A percentile compares a stretch with the other conserved stretches of the same genome.
phyloP scores from a whole-genome alignment of 2,113 vertebrate species.

The Dasyprocta punctata region DNA sequence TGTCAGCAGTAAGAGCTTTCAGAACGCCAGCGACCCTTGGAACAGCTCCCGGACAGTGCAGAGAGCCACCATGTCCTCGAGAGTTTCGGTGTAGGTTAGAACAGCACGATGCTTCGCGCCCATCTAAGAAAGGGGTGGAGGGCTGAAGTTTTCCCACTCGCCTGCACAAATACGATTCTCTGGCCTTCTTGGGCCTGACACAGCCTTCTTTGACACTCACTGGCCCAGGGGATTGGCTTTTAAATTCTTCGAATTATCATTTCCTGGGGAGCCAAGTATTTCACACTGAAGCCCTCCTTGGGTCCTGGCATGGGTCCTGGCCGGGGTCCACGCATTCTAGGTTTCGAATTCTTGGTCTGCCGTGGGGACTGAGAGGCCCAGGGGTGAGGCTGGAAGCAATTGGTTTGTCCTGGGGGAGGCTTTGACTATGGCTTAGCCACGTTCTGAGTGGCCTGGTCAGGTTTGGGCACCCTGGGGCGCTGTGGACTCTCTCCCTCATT shows the following conservation, averaged over 20 bases:
- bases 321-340: background rate
- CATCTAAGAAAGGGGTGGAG: background rate
- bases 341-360: background rate
- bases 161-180: background rate
- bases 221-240: background rate
- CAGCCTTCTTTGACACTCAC: background rate
- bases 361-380: background rate
- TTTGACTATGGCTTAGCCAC: background rate
- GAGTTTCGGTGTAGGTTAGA: background rate
- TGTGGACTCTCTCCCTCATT: background rate
- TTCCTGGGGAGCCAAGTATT: background rate
- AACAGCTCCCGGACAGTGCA: background rate
- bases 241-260: background rate
- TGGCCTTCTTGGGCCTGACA: background rate
- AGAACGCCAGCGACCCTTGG: background rate
- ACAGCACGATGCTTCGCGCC: background rate
- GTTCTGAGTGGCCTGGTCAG: background rate
- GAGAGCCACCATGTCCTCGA: background rate
- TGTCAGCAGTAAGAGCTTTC: background rate
- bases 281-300: background rate
- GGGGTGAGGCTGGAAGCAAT: background rate
- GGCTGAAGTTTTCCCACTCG: background rate
- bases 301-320: background rate
- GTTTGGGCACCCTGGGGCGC: background rate
- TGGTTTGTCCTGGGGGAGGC: background rate